Evolutionary conservation across 1,140 invertebrate genomes (phyloP).

Genomic region (Lineus longissimus): DNA sequence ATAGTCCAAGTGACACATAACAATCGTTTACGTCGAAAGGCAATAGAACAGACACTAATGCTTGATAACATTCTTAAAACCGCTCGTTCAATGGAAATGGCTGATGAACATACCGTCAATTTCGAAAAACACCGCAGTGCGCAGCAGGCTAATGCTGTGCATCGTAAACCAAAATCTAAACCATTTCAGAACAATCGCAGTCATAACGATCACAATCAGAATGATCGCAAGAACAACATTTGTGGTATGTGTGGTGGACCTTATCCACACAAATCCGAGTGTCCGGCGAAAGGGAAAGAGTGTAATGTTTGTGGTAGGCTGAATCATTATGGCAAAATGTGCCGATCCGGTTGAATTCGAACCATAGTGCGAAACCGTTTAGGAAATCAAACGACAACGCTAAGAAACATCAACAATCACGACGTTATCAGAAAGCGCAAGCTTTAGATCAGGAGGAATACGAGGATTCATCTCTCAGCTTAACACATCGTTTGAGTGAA

Average conservation of each 20-base stretch:
- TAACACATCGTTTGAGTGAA: background rate
- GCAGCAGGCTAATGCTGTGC: background rate
- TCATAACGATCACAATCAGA: background rate
- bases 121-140: constrained; percentile 6
- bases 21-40: constrained; percentile 12
- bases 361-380: background rate
- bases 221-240: background rate
- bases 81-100: background rate
- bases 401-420: background rate
- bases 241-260: background rate
- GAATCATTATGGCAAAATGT: constrained; percentile 4
- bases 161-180: constrained; percentile 5
- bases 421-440: background rate
- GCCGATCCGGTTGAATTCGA: background rate
- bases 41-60: constrained; percentile 12
- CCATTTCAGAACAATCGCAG: background rate
- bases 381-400: constrained; percentile 9
- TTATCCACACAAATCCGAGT: background rate
- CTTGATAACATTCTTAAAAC: background rate
- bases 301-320: background rate
- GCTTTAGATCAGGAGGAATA: background rate
- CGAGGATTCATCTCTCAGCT: background rate
- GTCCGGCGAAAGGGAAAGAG: background rate
- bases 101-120: constrained; percentile 14
- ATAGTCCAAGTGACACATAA: background rate